Evolutionary conservation across 1,140 invertebrate genomes (phyloP).

Genomic region (Brachionus plicatilis): DNA sequence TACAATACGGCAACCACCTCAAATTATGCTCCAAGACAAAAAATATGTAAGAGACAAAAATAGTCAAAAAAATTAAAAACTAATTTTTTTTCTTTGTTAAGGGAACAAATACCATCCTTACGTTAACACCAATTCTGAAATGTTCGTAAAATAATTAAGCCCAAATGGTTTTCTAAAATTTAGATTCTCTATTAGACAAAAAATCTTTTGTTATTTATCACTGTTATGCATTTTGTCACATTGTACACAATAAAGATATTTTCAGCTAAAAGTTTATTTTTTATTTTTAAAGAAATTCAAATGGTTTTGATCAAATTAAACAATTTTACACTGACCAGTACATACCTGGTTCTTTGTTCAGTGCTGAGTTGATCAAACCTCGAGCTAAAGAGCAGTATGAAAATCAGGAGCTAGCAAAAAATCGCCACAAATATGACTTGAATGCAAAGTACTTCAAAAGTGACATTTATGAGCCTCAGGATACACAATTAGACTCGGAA

Average conservation of each 20-base stretch:
- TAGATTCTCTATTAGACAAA: not conserved
- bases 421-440: not conserved
- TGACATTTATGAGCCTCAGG: not conserved
- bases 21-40: conserved; percentile 7
- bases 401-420: not conserved
- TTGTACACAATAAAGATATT: not conserved
- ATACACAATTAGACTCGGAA: not conserved
- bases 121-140: not conserved
- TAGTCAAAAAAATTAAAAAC: not conserved
- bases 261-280: not conserved
- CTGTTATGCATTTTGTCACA: not conserved
- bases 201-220: not conserved
- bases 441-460: not conserved
- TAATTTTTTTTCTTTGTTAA: not conserved
- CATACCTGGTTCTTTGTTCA: not conserved
- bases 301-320: not conserved
- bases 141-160: conserved; percentile 14
- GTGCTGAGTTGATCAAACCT: not conserved
- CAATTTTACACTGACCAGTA: not conserved
- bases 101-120: conserved; percentile 17
- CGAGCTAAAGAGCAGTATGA: not conserved
- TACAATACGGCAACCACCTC: not conserved
- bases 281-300: not conserved
- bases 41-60: not conserved
- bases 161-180: not conserved